Evolutionary conservation across 1,140 invertebrate species (phyloP), one percentile per base, ranked within the genome.

Genomic region (Phortica variegata): DNA sequence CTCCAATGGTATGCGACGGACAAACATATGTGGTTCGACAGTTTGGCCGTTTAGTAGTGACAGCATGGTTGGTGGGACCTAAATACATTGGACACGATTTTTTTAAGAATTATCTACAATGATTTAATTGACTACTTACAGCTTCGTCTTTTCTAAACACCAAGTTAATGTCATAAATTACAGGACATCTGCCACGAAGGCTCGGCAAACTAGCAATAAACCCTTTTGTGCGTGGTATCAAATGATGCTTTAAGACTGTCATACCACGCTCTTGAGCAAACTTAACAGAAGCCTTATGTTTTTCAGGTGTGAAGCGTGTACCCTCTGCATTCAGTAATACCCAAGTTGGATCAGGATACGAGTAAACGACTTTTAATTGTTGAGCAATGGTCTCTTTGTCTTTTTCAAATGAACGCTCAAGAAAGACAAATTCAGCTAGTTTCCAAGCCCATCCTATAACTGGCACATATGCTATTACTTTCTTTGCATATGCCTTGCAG

Each of bases 381-480:
- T 78, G 77, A 42, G 85, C 82, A 54, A 97, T 91, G 34, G 86
- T 87, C 61, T 86, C 82, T 73, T 84, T 89, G 73, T 96, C 95
- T 77, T 94, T 91, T 17, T 93, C 87, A 83, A 88, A 97, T 58
- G 88, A 89, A 58, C 95, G 84, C 74, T 95, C 90, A 21, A 98
- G 79, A 78, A 97, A 97, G 48, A 96, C 88, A 78, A 87, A 89
- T 76, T 97, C 94, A 5, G 87, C 88, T 77, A 95, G 93, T 79
- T 90, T 89, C 93, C 93, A 97, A 49, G 87, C 85, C 93, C 94
- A 98, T 39, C 95, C 95, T 54, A 97, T 83, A 5, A 93, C 86
- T n/a, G 95, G 95, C 48, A 97, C 82, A 68, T 91, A 95, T 56
- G 89, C 85, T 57, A 97, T 87, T 5, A 87, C 86, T 76, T 95